Base-by-base conservation (phyloP, 2,797 vertebrate species). In the Oceanodroma leucorhoa region DNA sequence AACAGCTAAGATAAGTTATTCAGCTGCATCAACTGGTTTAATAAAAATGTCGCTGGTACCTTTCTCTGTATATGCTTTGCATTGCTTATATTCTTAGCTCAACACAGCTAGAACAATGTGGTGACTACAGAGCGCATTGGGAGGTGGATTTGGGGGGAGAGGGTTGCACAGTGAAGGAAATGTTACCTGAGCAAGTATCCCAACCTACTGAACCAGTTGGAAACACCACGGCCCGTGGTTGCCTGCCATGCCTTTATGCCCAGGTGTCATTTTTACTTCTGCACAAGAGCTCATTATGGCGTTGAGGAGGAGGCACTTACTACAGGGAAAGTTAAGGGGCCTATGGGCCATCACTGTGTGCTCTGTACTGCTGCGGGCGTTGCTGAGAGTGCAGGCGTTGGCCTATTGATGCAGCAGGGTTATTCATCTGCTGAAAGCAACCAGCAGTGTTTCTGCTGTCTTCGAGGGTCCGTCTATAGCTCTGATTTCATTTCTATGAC, bases 1-100 rank as follows among this genome's bases (percentile, higher is more conserved):
- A 93, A 87, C 3, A 34, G 61, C 88, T 85, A 46, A 93, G 88
- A 92, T 89, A 93, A 95, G 57, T 53, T 65, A 84, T 89, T 94
- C 72, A 26, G 76, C 85, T 91, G 30, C 54, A 61, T 82, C 81
- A 48, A 38, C 32, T 64, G 70, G 29, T 82, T 94, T 80, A 92
- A 94, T 94, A 85, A 89, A 93, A 92, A 60, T 50, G 64, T 34
- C 2, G 1, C 86, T 70, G 86, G 70, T 94, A 70, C 60, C 34
- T 64, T 55, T 85, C 73, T 65, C 43, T 10, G 3, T 51, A 11
- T 8, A 23, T 36, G 32, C 38, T 41, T 78, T 87, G 66, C 60
- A 21, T 84, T 32, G n/a, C 26, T 88, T 48, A 21, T 65, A 34
- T 65, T 57, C 61, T 78, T 45, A 57, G 58, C 32, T 51, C 26